phyloP scores from a whole-genome alignment of 2,888 invertebrate species.

The Andrena fulva region DNA sequence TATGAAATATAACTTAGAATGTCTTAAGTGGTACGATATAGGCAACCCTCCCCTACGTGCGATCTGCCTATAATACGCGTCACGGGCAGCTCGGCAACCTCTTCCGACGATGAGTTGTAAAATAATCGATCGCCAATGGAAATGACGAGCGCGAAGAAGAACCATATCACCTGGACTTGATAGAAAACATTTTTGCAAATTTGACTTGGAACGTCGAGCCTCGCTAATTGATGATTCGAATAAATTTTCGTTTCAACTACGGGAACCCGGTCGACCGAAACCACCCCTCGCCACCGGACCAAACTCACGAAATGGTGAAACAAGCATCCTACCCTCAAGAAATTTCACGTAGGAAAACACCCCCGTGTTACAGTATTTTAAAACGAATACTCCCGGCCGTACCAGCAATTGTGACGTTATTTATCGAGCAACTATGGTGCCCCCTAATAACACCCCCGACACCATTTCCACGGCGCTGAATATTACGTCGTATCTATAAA shows the following conservation, averaged over 20 bases:
- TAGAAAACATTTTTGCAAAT: background rate
- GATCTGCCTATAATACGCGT: slow-evolving; percentile 19
- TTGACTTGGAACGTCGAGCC: background rate
- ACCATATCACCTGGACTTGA: background rate
- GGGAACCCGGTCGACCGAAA: no score
- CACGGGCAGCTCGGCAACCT: background rate
- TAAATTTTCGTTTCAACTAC: no score
- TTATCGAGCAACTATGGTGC: background rate
- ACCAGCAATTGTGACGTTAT: background rate
- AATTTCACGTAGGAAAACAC: no score
- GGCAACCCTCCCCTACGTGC: no score
- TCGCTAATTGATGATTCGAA: no score
- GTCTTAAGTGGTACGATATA: no score
- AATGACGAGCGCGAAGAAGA: background rate
- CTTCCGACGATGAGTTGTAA: slow-evolving; percentile 1
- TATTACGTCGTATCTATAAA: slow-evolving; percentile 13
- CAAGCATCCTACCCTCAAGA: no score
- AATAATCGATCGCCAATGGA: background rate
- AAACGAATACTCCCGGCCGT: background rate
- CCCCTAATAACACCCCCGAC: slow-evolving; percentile 11
- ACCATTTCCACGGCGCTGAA: background rate
- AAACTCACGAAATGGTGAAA: no score
- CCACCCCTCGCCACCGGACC: no score
- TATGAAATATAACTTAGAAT: no score
- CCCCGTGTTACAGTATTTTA: background rate